Conservation (phyloP, 2,113 vertebrate species). For the Tauraco erythrolophus region DNA sequence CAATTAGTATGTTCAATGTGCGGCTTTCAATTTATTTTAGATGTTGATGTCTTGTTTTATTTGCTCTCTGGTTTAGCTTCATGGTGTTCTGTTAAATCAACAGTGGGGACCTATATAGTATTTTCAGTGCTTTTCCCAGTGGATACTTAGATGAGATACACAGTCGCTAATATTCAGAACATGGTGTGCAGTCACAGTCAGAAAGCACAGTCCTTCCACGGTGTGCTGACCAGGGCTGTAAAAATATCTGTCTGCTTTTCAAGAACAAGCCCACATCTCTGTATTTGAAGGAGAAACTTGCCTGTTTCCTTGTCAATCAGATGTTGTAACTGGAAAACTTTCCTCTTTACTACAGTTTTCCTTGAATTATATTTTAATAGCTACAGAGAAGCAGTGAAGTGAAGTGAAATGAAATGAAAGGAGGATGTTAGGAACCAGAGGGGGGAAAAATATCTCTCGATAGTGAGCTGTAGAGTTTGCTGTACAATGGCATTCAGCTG, state of each 20-base stretch:
- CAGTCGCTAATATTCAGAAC: neutral
- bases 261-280: neutral
- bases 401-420: conserved; percentile 22
- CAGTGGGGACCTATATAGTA: neutral
- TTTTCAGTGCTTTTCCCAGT: neutral
- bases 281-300: neutral
- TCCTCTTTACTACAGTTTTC: neutral
- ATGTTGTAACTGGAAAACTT: neutral
- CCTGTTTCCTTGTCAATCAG: neutral
- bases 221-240: neutral
- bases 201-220: neutral
- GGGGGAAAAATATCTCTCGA: neutral
- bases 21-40: neutral
- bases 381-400: neutral
- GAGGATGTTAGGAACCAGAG: neutral
- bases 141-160: neutral
- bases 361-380: neutral
- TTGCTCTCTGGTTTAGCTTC: neutral
- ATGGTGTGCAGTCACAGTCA: neutral
- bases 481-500: neutral
- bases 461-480: neutral
- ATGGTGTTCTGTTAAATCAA: neutral
- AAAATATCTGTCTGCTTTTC: neutral
- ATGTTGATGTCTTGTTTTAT: neutral
- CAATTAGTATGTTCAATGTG: neutral